Evolutionary conservation across 2,797 vertebrate species (phyloP).

Genomic region (Heliangelus exortis): DNA sequence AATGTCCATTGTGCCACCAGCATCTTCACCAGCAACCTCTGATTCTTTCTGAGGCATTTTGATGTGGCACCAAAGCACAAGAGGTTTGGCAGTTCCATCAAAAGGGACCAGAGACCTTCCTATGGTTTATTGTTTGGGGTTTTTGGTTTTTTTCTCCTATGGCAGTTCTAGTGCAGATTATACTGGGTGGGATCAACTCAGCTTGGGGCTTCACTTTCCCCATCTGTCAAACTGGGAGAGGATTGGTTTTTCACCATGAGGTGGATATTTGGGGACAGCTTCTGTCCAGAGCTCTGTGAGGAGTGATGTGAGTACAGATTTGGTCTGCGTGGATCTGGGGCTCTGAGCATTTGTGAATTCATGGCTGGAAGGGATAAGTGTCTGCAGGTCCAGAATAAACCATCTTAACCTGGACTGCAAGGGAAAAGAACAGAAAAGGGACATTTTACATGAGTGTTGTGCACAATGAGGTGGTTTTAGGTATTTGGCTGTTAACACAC

Average conservation of each 20-base stretch:
- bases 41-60: background rate
- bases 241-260: background rate
- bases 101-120: background rate
- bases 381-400: background rate
- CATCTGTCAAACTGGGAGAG: background rate
- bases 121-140: background rate
- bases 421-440: background rate
- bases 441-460: rapidly evolving
- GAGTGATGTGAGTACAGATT: background rate
- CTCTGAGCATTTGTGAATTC: background rate
- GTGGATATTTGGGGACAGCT: background rate
- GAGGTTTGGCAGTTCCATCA: background rate
- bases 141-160: background rate
- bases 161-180: background rate
- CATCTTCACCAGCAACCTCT: background rate
- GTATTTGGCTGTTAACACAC: background rate
- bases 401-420: background rate
- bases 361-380: background rate
- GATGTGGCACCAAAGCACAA: background rate
- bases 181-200: background rate
- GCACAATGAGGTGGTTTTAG: background rate
- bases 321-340: background rate
- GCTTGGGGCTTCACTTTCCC: background rate
- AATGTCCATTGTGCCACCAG: background rate
- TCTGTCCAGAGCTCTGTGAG: background rate